Percentiles rank a stretch among this genome's conserved stretches.
Evolutionary conservation across 2,113 vertebrate genomes (phyloP).

Genomic region (Piprites chloris): DNA sequence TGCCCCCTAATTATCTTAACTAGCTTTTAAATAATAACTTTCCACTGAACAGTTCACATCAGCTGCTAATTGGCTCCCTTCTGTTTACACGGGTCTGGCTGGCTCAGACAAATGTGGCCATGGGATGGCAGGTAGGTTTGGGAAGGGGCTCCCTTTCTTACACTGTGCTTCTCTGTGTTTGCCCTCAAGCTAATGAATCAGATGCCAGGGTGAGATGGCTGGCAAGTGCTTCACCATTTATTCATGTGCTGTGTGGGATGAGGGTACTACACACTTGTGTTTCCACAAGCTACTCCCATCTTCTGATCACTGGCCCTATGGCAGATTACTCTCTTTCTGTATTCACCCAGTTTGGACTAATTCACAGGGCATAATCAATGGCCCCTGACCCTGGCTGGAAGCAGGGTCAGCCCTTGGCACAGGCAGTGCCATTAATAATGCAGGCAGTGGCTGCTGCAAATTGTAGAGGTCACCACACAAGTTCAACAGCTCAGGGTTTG

Average conservation of each 20-base stretch:
- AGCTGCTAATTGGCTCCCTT: neutral
- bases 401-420: neutral
- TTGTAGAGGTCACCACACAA: neutral
- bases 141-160: neutral
- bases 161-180: neutral
- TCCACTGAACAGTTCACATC: neutral
- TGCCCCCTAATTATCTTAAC: constrained; percentile 36
- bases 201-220: neutral
- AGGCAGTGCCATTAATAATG: neutral
- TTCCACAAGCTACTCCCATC: neutral
- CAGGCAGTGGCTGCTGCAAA: neutral
- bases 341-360: neutral
- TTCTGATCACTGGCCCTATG: neutral
- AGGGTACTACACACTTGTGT: neutral
- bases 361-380: neutral
- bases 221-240: neutral
- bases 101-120: neutral
- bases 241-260: neutral
- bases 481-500: neutral
- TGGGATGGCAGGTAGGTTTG: neutral
- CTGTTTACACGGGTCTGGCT: neutral
- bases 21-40: constrained; percentile 35
- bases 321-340: neutral
- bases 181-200: neutral
- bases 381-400: neutral